Evolutionary conservation across 2,113 vertebrate species (phyloP), one percentile per base, ranked within the genome.

Genomic region (Actenoides hombroni): DNA sequence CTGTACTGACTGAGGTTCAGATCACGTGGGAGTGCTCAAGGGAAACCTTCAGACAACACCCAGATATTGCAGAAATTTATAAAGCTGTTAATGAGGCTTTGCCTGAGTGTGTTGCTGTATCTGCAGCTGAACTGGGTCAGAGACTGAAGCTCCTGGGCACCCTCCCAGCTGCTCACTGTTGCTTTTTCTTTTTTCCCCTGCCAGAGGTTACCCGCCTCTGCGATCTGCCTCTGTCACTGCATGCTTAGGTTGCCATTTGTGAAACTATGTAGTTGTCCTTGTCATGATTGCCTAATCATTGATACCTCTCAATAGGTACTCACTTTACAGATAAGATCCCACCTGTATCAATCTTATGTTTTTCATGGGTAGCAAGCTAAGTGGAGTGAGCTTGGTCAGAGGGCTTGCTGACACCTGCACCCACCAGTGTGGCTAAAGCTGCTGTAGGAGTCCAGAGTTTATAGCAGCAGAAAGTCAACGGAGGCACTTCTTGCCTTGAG

Each of bases 121-220:
- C 86, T 93, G 79, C 67, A 77, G 88, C 76, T 86, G 60, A 94
- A 81, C 60, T 78, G 64, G 80, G 77, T 80, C 88, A 88, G 71
- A 57, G 39, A 59, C 80, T 78, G 80, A 86, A 86, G 77, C 60
- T 94, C 76, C 92, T 51, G 80, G 88, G 73, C 83, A 85, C 48
- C 29, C 14, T 94, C 88, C 70, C 88, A 86, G 85, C 78, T 83
- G 25, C 53, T 85, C 70, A 35, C 61, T 79, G 44, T 48, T 83
- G 71, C 7, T 86, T 88, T 88, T 65, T 39, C 53, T 78, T 85
- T 90, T 71, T 85, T 83, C 37, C 49, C 26, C 39, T 91, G 81
- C 88, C 86, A 83, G 69, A 86, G 53, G 64, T 88, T 79, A 70
- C 20, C 17, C 64, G 70, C 39, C 37, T 88, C 79, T 28, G 83